Percentiles rank a stretch among this genome's conserved stretches.
Conservation (phyloP, 2,888 invertebrate species). For the Agrotis ipsilon region DNA sequence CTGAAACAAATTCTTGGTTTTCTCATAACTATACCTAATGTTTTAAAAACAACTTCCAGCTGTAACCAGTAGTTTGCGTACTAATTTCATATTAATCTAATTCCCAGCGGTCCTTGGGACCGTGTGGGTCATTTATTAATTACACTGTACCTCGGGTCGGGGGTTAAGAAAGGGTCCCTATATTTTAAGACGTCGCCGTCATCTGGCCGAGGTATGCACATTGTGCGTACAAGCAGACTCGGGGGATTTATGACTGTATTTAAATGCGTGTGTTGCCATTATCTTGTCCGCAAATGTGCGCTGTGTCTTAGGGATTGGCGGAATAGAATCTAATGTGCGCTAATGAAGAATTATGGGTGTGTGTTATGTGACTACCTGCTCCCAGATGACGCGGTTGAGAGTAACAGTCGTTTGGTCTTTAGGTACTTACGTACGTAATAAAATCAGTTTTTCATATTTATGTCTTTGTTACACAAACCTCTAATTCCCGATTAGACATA, state of each 20-base stretch:
- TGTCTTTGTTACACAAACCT: too few species aligned
- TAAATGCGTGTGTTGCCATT: slow-evolving; percentile 66
- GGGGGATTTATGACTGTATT: slow-evolving; percentile 81
- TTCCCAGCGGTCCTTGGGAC: slow-evolving; percentile 72
- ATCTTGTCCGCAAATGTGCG: slow-evolving; percentile 61
- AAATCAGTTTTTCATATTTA: not conserved
- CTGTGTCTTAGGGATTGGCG: slow-evolving; percentile 56
- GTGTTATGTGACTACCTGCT: slow-evolving; percentile 8
- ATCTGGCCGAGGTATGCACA: slow-evolving; percentile 87
- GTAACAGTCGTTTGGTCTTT: not conserved
- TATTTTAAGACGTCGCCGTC: slow-evolving; percentile 89
- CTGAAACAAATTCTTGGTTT: too few species aligned
- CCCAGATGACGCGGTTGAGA: not conserved
- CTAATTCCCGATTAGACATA: too few species aligned
- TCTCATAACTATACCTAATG: too few species aligned
- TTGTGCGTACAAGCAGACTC: slow-evolving; percentile 63
- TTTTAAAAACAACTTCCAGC: not conserved
- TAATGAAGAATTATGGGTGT: slow-evolving; percentile 45
- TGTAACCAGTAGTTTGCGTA: slow-evolving; percentile 44
- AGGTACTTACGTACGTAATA: not conserved
- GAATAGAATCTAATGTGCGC: slow-evolving; percentile 48
- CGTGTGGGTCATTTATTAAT: slow-evolving; percentile 90
- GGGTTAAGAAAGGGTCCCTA: slow-evolving; percentile 87
- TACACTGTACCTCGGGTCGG: slow-evolving; percentile 81
- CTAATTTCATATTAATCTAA: slow-evolving; percentile 80